Evolutionary conservation across 2,113 vertebrate species (phyloP).

Genomic region (Chloroceryle aenea): DNA sequence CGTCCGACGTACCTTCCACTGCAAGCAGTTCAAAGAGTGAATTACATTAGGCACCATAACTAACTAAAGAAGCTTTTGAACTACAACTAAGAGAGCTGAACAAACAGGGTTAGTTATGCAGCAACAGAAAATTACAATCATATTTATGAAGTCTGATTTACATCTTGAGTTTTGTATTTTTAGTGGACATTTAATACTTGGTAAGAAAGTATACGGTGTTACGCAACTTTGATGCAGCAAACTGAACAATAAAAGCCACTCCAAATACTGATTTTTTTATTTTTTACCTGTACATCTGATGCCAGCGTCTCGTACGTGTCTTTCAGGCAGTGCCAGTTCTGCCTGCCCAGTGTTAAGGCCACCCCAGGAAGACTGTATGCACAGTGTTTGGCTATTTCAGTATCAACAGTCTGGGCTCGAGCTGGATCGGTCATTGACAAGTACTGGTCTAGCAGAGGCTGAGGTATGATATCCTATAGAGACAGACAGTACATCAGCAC

Average conservation of each 20-base stretch:
- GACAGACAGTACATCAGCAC: background rate
- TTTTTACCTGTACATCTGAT: constrained; percentile 76
- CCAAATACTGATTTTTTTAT: background rate
- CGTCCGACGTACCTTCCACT: constrained; percentile 80
- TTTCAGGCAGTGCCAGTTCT: constrained; percentile 82
- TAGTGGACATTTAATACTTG: background rate
- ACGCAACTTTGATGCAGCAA: background rate
- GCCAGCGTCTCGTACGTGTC: constrained; percentile 73
- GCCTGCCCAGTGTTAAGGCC: constrained; percentile 76
- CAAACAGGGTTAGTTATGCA: background rate
- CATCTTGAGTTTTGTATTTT: background rate
- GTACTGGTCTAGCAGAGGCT: constrained; percentile 77
- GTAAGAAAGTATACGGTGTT: accelerated
- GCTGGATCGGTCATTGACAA: constrained; percentile 80
- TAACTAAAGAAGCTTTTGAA: background rate
- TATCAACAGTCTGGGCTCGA: constrained; percentile 77
- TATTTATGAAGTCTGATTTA: background rate
- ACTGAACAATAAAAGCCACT: background rate
- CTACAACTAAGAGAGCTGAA: background rate
- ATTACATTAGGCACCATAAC: background rate
- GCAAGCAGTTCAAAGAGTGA: background rate
- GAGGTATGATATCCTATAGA: constrained; percentile 77
- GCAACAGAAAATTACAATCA: background rate
- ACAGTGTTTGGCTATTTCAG: constrained; percentile 78
- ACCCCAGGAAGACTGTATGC: constrained; percentile 78